These are phyloP conservation scores for Harpagoxenus sublaevis DNA, from an alignment of 2,888 invertebrate genomes.

Conservation along the genomic window DNA sequence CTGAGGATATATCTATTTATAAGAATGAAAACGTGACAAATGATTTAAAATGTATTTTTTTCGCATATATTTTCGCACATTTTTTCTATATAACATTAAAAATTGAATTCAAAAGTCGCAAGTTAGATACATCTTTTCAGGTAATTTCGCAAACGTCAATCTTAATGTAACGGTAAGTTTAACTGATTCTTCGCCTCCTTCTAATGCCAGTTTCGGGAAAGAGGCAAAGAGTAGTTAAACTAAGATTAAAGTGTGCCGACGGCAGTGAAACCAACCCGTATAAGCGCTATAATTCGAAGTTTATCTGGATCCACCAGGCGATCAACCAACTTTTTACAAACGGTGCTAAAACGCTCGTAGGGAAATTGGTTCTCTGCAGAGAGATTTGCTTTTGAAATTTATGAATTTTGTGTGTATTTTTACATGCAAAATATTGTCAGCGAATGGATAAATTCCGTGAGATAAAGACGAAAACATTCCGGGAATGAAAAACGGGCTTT, in stretches of 20 bases:
- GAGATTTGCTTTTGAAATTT: background rate
- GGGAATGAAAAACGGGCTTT: background rate
- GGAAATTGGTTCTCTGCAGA: background rate
- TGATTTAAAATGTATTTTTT: background rate
- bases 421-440: background rate
- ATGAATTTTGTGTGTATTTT: background rate
- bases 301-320: background rate
- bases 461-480: constrained; percentile 6
- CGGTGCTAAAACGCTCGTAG: background rate
- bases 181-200: background rate
- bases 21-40: background rate
- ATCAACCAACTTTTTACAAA: constrained; percentile 12
- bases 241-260: constrained; percentile 2
- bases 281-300: constrained; percentile 12
- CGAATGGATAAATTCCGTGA: background rate
- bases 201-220: background rate
- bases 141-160: constrained; percentile 13
- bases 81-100: background rate
- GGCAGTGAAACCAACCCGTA: background rate
- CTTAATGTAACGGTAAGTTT: constrained; percentile 20
- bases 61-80: background rate
- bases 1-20: background rate
- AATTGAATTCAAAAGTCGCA: background rate
- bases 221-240: constrained; percentile 2
- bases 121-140: background rate